These are phyloP conservation scores for Thalassoma bifasciatum DNA, from an alignment of 2,113 vertebrate genomes.

Conservation along the genomic window DNA sequence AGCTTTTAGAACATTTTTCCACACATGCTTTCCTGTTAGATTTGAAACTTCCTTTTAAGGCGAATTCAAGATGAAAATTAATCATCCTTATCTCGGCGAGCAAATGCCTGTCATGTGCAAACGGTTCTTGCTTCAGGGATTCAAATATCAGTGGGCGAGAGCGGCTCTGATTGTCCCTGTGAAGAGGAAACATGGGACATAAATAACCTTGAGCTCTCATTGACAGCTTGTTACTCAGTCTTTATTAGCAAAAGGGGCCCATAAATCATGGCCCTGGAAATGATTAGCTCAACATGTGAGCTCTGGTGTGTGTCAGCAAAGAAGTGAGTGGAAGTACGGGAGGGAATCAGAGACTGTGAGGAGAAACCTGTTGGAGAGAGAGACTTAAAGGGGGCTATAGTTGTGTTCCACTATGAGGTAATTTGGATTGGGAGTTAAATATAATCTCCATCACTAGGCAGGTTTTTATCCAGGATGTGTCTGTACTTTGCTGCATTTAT, in stretches of 20 bases:
- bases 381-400: not conserved
- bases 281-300: conserved; percentile 63
- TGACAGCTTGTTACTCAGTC: conserved; percentile 72
- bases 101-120: conserved; percentile 30
- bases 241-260: conserved; percentile 67
- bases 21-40: not conserved
- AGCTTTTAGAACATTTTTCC: not conserved
- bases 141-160: conserved; percentile 30
- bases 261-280: conserved; percentile 68
- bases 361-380: conserved; percentile 12
- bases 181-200: conserved; percentile 51
- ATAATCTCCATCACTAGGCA: not conserved
- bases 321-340: not conserved
- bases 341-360: not conserved
- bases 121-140: conserved; percentile 5
- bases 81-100: conserved; percentile 38
- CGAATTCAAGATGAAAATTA: conserved; percentile 7
- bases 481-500: no score
- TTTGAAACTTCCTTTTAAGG: not conserved
- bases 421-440: not conserved
- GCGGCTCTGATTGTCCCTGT: conserved; percentile 34
- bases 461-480: no score
- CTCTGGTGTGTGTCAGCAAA: conserved; percentile 50
- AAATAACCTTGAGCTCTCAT: conserved; percentile 64
- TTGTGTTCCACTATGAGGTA: not conserved